Base-by-base conservation (phyloP, 1,140 invertebrate species). In the Amphibalanus amphitrite region DNA sequence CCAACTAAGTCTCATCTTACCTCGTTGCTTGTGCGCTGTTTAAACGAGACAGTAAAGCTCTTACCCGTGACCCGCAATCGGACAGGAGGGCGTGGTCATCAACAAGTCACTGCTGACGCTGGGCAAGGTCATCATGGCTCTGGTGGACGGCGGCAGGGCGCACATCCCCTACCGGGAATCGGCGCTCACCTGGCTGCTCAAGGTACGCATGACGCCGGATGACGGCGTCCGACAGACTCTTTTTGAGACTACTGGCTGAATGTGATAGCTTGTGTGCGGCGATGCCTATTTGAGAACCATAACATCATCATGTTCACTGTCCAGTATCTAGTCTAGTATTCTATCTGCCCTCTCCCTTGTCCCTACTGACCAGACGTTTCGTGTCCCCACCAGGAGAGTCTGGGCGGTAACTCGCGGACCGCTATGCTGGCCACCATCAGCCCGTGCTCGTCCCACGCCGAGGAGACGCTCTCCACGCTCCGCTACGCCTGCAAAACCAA, bases 401-500 rank as follows among this genome's bases (percentile, higher is more conserved):
- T 88, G 10, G 86, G 86, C 3, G 86, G 86, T 33, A 87, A 87
- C 80, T 87, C 86, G 0, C 76, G 83, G 71, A 87, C 86, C 0
- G 83, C 84, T 0, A 87, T 88, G 86, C 77, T 90, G 72, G 88
- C 87, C 17, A 90, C 88, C 0, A 84, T 89, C 33, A 89, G 91
- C 69, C 91, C 92, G 17, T 86, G 89, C 20, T 88, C 85, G 75
- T 81, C 84, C 65, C 88, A 93, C 80, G 78, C 89, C 28, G 92
- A 95, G 71, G 89, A 90, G 78, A 90, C 87, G 20, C 83, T 95
- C 29, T 89, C 91, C 0, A 95, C 93, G 0, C 82, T 95, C 47
- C 84, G 93, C 25, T 95, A 93, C 78, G 91, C 90, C 10, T 90
- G 89, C 78, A 87, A 91, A 77, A 93, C 93, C 0, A 87, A 94